Percentiles rank a stretch among this genome's conserved stretches.
phyloP scores from a whole-genome alignment of 2,113 vertebrate genomes.

The Polypterus bichir region DNA sequence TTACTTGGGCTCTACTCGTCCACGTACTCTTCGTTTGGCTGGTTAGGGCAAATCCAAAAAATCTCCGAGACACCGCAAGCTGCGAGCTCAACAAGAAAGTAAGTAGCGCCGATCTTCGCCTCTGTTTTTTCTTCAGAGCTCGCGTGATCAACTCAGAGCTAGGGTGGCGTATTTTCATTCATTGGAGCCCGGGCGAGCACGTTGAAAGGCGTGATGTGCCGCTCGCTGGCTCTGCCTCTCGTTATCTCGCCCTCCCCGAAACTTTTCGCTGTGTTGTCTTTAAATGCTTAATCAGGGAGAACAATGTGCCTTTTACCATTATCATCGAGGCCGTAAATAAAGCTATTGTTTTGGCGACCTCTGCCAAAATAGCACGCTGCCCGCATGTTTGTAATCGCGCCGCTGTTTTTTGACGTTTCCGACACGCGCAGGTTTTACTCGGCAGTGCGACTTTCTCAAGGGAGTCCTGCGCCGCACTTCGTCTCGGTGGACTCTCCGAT shows the following conservation, averaged over 20 bases:
- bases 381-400: too few relatives aligned
- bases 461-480: too few relatives aligned
- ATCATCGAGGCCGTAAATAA: too few relatives aligned
- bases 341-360: too few relatives aligned
- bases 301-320: too few relatives aligned
- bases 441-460: too few relatives aligned
- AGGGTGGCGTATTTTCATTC: not conserved
- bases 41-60: slow-evolving; percentile 46
- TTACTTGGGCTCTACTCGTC: slow-evolving; percentile 41
- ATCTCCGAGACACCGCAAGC: slow-evolving; percentile 37
- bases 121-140: not conserved
- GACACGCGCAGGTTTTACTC: too few relatives aligned
- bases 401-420: too few relatives aligned
- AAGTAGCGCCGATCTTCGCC: slow-evolving; percentile 18
- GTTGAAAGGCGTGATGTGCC: slow-evolving; percentile 36
- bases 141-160: too few relatives aligned
- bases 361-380: too few relatives aligned
- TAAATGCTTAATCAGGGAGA: too few relatives aligned
- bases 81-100: slow-evolving; percentile 56
- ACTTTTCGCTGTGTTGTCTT: not conserved
- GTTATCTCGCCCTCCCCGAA: not conserved
- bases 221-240: slow-evolving; percentile 26
- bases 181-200: slow-evolving; percentile 31
- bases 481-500: too few relatives aligned
- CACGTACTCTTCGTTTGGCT: slow-evolving; percentile 48